Evolutionary conservation across 1,140 invertebrate genomes (phyloP).

Genomic region (Mesaphorura yosii): DNA sequence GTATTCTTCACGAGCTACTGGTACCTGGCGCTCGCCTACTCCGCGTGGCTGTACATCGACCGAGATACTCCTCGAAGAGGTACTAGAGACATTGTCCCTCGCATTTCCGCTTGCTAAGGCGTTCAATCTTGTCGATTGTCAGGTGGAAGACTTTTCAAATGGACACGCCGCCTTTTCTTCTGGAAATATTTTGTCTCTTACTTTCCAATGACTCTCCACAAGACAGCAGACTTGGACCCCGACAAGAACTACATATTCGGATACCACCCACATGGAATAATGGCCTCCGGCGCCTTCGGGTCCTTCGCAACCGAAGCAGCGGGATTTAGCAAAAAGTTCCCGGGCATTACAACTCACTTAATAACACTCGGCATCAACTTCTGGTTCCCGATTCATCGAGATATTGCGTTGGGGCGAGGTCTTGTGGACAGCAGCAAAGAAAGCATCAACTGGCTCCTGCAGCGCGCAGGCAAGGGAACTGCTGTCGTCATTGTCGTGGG

Average conservation of each 20-base stretch:
- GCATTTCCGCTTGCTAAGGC: no score
- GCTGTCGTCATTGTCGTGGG: conserved; percentile 25
- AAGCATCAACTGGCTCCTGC: conserved; percentile 33
- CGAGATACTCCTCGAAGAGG: neutral
- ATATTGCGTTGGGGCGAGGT: conserved; percentile 41
- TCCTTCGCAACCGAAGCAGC: conserved; percentile 65
- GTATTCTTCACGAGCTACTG: neutral
- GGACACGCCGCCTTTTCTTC: neutral
- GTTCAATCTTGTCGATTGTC: no score
- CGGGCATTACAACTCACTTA: conserved; percentile 57
- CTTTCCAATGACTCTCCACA: conserved; percentile 70
- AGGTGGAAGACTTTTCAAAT: neutral
- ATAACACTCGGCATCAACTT: conserved; percentile 70
- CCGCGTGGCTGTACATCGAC: conserved; percentile 2
- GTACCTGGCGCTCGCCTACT: neutral
- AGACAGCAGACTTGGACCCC: conserved; percentile 65
- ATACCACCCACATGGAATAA: conserved; percentile 77
- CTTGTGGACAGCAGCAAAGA: conserved; percentile 7
- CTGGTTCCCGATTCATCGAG: conserved; percentile 65
- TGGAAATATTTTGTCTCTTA: conserved; percentile 65
- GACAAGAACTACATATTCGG: conserved; percentile 72
- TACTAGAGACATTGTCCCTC: no score
- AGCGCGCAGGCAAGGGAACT: conserved; percentile 16
- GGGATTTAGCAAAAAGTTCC: conserved; percentile 59
- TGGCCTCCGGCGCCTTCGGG: conserved; percentile 59